Percentiles rank a stretch among this genome's conserved stretches.
Conservation (phyloP, 2,113 vertebrate species). For the Pedionomus torquatus region DNA sequence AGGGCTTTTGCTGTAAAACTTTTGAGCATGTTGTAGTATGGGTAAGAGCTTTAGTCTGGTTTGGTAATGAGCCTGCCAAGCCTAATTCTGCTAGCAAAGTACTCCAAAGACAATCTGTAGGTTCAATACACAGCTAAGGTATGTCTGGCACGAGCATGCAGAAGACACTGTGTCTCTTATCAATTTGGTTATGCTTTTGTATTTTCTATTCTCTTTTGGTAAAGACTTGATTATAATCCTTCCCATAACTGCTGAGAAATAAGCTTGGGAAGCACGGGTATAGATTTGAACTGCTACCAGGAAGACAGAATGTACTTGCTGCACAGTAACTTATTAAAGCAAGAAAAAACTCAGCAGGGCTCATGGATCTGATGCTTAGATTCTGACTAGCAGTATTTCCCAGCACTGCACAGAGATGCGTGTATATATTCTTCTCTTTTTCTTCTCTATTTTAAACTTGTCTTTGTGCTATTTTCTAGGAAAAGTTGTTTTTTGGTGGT, state of each 20-base stretch:
- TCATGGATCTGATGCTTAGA: not conserved
- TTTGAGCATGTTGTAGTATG: not conserved
- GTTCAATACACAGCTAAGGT: not conserved
- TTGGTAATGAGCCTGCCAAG: not conserved
- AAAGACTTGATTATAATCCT: not conserved
- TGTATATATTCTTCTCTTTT: not conserved
- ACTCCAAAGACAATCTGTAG: too few species aligned
- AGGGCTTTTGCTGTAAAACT: not conserved
- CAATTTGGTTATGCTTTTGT: not conserved
- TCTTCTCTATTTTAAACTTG: not conserved
- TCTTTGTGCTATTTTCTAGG: not conserved
- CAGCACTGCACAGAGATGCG: not conserved
- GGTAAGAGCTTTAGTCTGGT: not conserved
- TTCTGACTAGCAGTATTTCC: not conserved
- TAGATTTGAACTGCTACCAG: not conserved
- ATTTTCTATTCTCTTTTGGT: not conserved
- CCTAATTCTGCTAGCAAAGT: not conserved
- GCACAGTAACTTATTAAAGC: not conserved
- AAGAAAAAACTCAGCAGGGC: not conserved
- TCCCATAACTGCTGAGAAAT: not conserved
- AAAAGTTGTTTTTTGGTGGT: not conserved
- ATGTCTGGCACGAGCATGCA: not conserved
- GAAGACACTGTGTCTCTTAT: not conserved
- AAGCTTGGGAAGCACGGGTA: not conserved
- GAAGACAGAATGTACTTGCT: not conserved